Evolutionary conservation across 2,888 invertebrate species (phyloP).

Genomic region (Amorpha juglandis): DNA sequence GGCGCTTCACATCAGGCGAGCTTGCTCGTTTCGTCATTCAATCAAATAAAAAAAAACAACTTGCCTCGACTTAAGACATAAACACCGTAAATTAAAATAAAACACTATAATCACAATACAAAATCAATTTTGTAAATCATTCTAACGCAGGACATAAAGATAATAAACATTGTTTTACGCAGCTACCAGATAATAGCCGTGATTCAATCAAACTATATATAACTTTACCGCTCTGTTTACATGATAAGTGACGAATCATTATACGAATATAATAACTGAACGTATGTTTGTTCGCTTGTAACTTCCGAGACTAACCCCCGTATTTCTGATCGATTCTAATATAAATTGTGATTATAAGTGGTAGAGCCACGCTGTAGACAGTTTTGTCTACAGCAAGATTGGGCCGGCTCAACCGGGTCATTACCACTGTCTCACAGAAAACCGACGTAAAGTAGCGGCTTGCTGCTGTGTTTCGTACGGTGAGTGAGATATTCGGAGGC

Average conservation of each 20-base stretch:
- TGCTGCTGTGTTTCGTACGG: too few relatives aligned
- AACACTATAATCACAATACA: conserved; percentile 6
- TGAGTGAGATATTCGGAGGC: too few relatives aligned
- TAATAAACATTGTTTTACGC: conserved; percentile 50
- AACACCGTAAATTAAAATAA: conserved; percentile 5
- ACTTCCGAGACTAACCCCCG: not conserved
- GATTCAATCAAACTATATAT: conserved; percentile 27
- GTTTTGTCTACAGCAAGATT: too few relatives aligned
- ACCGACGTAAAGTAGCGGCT: too few relatives aligned
- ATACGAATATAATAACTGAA: not conserved
- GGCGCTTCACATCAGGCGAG: too few relatives aligned
- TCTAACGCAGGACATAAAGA: conserved; percentile 36
- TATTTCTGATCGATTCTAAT: too few relatives aligned
- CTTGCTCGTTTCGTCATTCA: too few relatives aligned
- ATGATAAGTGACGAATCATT: conserved; percentile 18
- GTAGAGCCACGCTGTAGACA: too few relatives aligned
- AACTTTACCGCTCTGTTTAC: conserved; percentile 26
- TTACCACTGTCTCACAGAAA: too few relatives aligned
- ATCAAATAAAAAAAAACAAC: not conserved
- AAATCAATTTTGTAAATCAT: conserved; percentile 10
- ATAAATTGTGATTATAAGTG: too few relatives aligned
- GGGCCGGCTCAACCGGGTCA: too few relatives aligned
- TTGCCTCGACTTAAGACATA: not conserved
- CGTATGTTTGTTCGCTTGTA: not conserved
- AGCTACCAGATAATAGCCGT: conserved; percentile 23